Percentiles rank a stretch among this genome's conserved stretches.
Evolutionary conservation across 1,140 invertebrate genomes (phyloP).

Genomic region (Philopotamus ludificatus): DNA sequence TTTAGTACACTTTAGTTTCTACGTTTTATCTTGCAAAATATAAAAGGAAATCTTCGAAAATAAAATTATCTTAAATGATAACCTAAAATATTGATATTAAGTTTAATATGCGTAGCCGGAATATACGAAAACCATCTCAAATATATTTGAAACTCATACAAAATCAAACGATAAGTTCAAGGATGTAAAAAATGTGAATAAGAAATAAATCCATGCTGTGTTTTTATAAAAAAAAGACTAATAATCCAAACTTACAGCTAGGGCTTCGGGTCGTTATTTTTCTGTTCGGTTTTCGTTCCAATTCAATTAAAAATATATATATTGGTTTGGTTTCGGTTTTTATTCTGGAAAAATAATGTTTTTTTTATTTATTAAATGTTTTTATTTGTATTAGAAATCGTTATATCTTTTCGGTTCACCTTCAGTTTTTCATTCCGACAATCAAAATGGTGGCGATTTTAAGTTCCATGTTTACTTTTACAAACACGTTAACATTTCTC

Average conservation of each 20-base stretch:
- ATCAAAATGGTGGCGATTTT: background rate
- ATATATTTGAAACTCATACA: background rate
- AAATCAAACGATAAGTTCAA: background rate
- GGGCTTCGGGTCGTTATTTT: background rate
- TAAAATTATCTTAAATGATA: background rate
- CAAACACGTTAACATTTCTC: background rate
- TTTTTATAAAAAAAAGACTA: background rate
- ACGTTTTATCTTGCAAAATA: background rate
- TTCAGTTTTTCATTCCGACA: background rate
- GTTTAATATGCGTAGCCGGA: background rate
- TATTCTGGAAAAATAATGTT: too few relatives aligned
- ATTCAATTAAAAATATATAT: background rate
- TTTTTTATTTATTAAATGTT: too few relatives aligned
- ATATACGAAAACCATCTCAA: background rate
- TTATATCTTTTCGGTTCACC: background rate
- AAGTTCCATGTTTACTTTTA: too few relatives aligned
- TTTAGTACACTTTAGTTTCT: background rate
- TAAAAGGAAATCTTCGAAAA: background rate
- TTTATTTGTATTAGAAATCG: background rate
- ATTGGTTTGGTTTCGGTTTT: too few relatives aligned
- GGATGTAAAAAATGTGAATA: background rate
- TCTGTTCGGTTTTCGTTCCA: background rate
- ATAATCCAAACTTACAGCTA: background rate
- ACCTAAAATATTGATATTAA: background rate
- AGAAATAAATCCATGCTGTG: too few relatives aligned